phyloP scores from a whole-genome alignment of 2,113 vertebrate genomes.

The Sinocyclocheilus rhinocerous region DNA sequence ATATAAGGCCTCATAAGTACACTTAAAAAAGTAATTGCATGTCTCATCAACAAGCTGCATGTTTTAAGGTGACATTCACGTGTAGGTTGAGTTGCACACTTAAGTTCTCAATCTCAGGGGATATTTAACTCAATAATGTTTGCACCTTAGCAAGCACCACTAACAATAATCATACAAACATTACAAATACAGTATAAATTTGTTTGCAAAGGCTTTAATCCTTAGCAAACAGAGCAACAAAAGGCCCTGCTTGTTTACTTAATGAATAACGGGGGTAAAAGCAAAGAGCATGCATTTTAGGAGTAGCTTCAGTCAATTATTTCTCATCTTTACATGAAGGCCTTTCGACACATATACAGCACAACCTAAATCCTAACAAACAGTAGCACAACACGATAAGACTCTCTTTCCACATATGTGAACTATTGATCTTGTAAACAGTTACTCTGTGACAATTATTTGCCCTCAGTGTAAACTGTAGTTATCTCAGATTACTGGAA shows the following conservation, averaged over 20 bases:
- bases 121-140: neutral
- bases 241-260: neutral
- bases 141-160: neutral
- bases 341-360: neutral
- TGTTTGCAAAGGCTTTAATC: too few species aligned
- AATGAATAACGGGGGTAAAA: neutral
- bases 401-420: too few species aligned
- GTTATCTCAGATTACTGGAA: conserved; percentile 21
- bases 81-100: neutral
- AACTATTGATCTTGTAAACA: conserved; percentile 12
- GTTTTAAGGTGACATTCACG: neutral
- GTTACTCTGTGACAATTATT: neutral
- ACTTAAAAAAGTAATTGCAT: neutral
- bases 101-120: neutral
- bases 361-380: neutral
- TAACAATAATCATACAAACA: neutral
- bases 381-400: neutral
- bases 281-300: neutral
- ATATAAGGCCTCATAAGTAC: too few species aligned
- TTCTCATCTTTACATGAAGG: neutral
- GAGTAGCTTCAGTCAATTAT: neutral
- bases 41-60: neutral
- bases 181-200: neutral
- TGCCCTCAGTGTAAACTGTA: neutral
- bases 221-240: neutral